phyloP scores from a whole-genome alignment of 35 echinoderm and acorn worm species.

The Heliocidaris erythrogramma region DNA sequence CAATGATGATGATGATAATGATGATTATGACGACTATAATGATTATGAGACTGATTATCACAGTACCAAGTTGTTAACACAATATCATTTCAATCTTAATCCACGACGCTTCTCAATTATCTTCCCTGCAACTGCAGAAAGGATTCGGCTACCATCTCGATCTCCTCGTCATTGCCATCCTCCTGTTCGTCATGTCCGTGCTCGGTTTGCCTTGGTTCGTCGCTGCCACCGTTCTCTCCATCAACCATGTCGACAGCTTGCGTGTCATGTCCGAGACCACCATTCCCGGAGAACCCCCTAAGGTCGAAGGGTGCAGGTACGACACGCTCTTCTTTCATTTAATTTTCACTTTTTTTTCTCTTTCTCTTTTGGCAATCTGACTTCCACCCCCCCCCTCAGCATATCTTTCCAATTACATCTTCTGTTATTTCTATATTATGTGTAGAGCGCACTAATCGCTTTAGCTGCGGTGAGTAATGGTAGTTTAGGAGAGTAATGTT shows the following conservation, averaged over 20 bases:
- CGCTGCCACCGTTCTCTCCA: conserved; percentile 91
- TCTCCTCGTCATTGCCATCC: conserved; percentile 71
- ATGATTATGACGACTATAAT: neutral
- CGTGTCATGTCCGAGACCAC: conserved; percentile 86
- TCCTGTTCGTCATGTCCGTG: conserved; percentile 88
- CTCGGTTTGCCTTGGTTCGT: conserved; percentile 97
- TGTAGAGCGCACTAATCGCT: no score
- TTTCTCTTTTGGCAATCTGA: no score
- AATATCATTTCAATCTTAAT: neutral
- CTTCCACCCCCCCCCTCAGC: no score
- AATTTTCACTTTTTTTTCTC: no score
- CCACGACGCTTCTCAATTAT: neutral
- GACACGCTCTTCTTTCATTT: neutral
- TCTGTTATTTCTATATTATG: no score
- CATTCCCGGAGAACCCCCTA: conserved; percentile 92
- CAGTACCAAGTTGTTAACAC: neutral
- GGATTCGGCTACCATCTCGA: conserved; percentile 91
- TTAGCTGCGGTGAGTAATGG: no score
- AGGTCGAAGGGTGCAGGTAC: conserved; percentile 87
- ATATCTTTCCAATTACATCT: no score
- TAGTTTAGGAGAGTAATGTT: no score
- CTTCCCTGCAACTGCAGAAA: conserved; percentile 71
- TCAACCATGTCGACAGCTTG: conserved; percentile 97
- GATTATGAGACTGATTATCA: neutral
- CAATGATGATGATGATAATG: neutral